phyloP scores from a whole-genome alignment of 2,888 invertebrate genomes.

The Azorinus chamasolen region DNA sequence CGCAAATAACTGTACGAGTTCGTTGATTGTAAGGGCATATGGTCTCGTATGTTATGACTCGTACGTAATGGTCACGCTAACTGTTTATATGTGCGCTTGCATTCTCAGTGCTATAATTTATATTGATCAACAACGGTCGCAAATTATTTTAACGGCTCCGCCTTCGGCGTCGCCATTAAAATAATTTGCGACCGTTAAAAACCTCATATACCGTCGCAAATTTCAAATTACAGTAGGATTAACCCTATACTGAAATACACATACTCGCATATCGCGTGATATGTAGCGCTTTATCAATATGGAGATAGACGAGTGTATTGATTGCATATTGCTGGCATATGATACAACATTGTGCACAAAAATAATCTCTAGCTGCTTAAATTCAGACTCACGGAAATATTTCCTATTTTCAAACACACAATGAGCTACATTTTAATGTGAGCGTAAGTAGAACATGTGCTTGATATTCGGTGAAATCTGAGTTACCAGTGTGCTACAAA shows the following conservation, averaged over 20 bases:
- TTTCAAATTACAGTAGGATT: too few relatives aligned
- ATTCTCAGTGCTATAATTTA: too few relatives aligned
- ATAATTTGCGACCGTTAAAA: too few relatives aligned
- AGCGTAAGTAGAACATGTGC: conserved; percentile 1
- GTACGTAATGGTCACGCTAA: too few relatives aligned
- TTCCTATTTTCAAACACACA: background rate
- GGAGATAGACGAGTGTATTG: conserved; percentile 1
- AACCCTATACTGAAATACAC: background rate
- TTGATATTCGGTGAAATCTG: background rate
- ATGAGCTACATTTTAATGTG: conserved; percentile 4
- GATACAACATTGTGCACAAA: background rate
- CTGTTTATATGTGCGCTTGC: too few relatives aligned
- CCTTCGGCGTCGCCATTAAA: too few relatives aligned
- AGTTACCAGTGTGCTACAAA: conserved; percentile 6
- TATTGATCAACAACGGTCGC: too few relatives aligned
- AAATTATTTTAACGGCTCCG: too few relatives aligned
- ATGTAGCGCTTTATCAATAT: conserved; percentile 1
- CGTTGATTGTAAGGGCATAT: too few relatives aligned
- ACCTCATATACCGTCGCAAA: too few relatives aligned
- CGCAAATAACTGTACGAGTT: too few relatives aligned
- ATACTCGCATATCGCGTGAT: background rate
- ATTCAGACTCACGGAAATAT: background rate
- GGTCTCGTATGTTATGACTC: too few relatives aligned
- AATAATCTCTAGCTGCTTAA: background rate
- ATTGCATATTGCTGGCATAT: background rate